Percentiles rank a stretch among this genome's conserved stretches.
These are phyloP conservation scores for Pseudomyrmex sp. DNA, from an alignment of 1,140 invertebrate genomes.

Conservation along the genomic window DNA sequence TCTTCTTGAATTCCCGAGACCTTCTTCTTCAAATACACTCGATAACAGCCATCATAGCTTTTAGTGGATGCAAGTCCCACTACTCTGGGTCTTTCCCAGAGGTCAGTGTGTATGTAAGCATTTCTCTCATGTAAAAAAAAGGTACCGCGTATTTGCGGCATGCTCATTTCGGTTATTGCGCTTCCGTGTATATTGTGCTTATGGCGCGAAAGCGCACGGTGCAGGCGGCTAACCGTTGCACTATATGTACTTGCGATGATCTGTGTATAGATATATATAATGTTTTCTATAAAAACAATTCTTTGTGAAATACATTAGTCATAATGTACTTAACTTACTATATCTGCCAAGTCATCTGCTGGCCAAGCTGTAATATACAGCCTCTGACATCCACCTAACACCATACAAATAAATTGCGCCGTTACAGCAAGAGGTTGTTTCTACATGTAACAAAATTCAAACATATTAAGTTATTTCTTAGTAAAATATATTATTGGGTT, in stretches of 20 bases:
- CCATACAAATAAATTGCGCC: conserved; percentile 65
- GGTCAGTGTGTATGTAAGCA: no score
- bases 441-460: conserved; percentile 56
- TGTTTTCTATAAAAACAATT: not conserved
- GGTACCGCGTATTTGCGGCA: not conserved
- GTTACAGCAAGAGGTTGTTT: conserved; percentile 65
- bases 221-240: no score
- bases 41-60: no score
- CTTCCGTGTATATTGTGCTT: not conserved
- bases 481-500: no score
- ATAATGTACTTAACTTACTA: conserved; percentile 12
- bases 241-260: no score
- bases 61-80: no score
- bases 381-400: conserved; percentile 56
- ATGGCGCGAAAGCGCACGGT: not conserved
- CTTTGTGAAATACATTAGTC: not conserved
- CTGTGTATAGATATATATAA: no score
- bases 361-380: conserved; percentile 65
- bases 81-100: no score
- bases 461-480: no score
- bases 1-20: no score
- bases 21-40: no score
- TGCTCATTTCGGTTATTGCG: not conserved
- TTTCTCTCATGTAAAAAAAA: no score
- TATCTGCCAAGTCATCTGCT: conserved; percentile 54